Conservation (phyloP, 2,113 vertebrate genomes). For the Oenanthe melanoleuca region DNA sequence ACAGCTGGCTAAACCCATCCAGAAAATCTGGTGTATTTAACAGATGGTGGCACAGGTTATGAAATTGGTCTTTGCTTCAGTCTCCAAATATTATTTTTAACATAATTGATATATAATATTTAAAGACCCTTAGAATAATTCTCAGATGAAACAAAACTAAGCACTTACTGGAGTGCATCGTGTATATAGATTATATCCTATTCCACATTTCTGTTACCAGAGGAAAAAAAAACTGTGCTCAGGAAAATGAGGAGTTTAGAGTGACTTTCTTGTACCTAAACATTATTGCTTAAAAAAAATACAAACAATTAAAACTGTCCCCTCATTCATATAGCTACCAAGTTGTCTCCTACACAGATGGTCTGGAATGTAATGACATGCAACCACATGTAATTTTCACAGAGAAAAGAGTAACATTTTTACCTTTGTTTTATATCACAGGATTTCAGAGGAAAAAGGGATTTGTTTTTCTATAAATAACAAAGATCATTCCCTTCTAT, state of each 20-base stretch:
- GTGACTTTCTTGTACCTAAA: background rate
- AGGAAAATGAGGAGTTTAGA: background rate
- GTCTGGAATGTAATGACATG: background rate
- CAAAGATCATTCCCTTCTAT: background rate
- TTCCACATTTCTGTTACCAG: background rate
- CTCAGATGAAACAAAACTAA: background rate
- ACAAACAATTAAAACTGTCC: background rate
- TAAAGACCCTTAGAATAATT: background rate
- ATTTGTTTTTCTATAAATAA: background rate
- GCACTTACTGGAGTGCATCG: background rate
- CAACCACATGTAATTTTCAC: background rate
- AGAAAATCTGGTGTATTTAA: constrained; percentile 41
- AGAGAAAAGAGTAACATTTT: background rate
- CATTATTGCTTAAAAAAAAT: background rate
- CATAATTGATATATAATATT: background rate
- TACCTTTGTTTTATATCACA: background rate
- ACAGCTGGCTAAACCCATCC: constrained; percentile 60
- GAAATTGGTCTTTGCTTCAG: constrained; percentile 39
- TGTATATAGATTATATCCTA: background rate
- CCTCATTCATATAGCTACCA: background rate
- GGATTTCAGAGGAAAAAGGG: background rate
- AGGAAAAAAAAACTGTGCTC: background rate
- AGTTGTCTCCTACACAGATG: background rate
- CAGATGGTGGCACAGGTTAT: constrained; percentile 58
- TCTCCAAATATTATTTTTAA: background rate